phyloP scores from a whole-genome alignment of 2,888 invertebrate species.

The Bibio marci region DNA sequence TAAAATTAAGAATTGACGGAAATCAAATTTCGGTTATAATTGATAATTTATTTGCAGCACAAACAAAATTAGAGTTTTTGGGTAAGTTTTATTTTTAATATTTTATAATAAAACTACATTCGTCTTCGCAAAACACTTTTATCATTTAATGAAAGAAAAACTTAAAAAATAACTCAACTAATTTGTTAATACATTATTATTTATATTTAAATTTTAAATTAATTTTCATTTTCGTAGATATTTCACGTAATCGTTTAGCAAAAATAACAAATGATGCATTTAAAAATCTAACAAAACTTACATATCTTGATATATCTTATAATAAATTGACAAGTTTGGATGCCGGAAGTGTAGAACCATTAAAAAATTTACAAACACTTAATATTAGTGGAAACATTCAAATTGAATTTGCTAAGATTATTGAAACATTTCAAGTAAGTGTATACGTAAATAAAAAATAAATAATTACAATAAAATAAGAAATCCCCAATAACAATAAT shows the following conservation, averaged over 20 bases:
- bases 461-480: conserved; percentile 20
- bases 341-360: conserved; percentile 31
- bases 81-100: conserved; percentile 15
- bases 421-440: conserved; percentile 26
- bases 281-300: conserved; percentile 48
- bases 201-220: conserved; percentile 5
- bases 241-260: conserved; percentile 56
- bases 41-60: conserved; percentile 44
- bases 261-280: conserved; percentile 59
- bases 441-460: too few species aligned
- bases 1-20: conserved; percentile 49
- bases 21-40: conserved; percentile 61
- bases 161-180: too few species aligned
- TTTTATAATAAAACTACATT: background rate
- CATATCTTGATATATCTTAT: conserved; percentile 54
- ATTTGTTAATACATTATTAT: too few species aligned
- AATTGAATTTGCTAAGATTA: conserved; percentile 27
- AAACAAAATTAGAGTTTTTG: conserved; percentile 26
- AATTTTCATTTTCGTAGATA: conserved; percentile 19
- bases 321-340: conserved; percentile 57
- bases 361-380: conserved; percentile 38
- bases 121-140: background rate
- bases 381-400: conserved; percentile 49
- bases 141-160: background rate
- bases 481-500: conserved; percentile 4